Base-by-base conservation (phyloP, 2,113 vertebrate genomes). In the Sialia sialis region DNA sequence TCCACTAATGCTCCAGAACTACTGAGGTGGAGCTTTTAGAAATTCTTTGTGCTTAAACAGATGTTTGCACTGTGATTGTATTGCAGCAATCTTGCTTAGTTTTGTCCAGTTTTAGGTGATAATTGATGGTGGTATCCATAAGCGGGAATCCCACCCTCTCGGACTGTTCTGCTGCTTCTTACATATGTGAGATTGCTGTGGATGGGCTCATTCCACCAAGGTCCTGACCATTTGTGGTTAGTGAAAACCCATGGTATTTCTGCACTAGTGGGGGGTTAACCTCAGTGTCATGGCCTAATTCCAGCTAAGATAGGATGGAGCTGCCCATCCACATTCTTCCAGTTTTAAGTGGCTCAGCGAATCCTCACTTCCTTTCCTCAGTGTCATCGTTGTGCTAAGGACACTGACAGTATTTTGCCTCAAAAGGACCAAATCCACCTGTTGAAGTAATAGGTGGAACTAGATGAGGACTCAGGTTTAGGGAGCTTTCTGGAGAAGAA, bases 251-350 rank as follows among this genome's bases (percentile, higher is more conserved):
- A 2, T 68, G 89, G 74, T 59, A 95, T 94, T 94, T 91, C 89
- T 96, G 72, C 77, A 81, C 51, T 68, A 76, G 92, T 59, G 2
- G 79, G 87, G 87, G 81, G 84, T 94, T 96, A 90, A 92, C 86
- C 89, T 96, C 91, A 85, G 34, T 77, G 91, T 60, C 74, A 38
- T 89, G 93, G 95, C 88, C 60, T 72, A 73, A 89, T 89, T 94
- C 91, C 91, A 96, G 52, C 80, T 73, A 7, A 48, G 88, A 94
- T 89, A 87, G 94, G 67, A 89, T 73, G 56, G 77, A 94, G 59
- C 49, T 93, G 77, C n/a, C 58, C 59, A 64, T 94, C 90, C 74
- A 55, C 63, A 77, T 92, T 92, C 56, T 89, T 81, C n/a, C 0
- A 81, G 56, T 84, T 96, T 82, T 69, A 93, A 64, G 77, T 63